Evolutionary conservation across 2,113 vertebrate species (phyloP), one percentile per base, ranked within the genome.

Genomic region (Beaufortia kweichowensis): DNA sequence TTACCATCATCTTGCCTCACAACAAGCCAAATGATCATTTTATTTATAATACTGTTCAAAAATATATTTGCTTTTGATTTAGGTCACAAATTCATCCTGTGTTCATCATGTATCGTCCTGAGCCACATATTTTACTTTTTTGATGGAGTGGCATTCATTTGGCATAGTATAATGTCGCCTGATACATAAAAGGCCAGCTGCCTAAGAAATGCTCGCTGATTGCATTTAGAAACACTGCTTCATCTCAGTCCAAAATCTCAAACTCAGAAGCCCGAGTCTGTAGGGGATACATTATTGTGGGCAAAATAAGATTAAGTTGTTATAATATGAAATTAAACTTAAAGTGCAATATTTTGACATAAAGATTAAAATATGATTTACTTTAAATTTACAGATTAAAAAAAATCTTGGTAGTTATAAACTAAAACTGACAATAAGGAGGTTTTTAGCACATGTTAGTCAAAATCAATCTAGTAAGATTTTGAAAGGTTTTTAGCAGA

Each of bases 361-460:
- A 61, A 24, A 19, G 33, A 75, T 26, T 63, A 11, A 55, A 75
- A 69, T 4, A 14, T 23, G 63, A 79, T 68, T 79, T 75, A 19
- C 26, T 1, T 26, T 6, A 71, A 71, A 50, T 2, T 6, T 26
- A 26, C 29, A 14, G 21, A 57, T 71, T 70, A 35, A 53, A 35
- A 33, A 33, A 6, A 55, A 35, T 53, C 29, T 8, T 2, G 21
- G 50, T 2, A 31, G 11, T 57, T 66, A 12, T 60, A 23, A 65
- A 57, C 63, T 17, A 70, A 70, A 1, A 53, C 63, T 5, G 43
- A 67, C 17, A 67, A 50, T 8, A 48, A 66, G 19, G 23, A 8
- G 26, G 4, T n/a, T 67, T 14, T 9, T 33, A n/a, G 31, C 10
- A 60, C 55, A 46, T 21, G 10, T 74, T 3, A 33, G n/a, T 75